phyloP scores from a whole-genome alignment of 2,797 vertebrate species.

The Steatocranus sp. region DNA sequence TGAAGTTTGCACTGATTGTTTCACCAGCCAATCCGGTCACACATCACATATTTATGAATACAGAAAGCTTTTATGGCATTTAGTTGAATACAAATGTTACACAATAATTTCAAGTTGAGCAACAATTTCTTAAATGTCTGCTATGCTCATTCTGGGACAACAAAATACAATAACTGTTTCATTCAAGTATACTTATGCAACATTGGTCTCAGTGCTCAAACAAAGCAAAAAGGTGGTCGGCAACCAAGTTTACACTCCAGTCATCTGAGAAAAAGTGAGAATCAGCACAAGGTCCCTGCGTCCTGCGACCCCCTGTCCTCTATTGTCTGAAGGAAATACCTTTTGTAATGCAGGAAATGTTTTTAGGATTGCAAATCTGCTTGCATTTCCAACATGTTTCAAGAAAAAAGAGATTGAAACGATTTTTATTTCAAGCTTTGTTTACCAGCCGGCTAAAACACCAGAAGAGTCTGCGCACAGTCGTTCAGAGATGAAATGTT shows the following conservation, averaged over 20 bases:
- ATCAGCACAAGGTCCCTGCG: neutral
- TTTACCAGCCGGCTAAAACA: neutral
- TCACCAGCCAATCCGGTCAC: neutral
- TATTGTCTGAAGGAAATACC: conserved; percentile 28
- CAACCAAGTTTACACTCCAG: neutral
- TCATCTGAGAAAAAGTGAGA: neutral
- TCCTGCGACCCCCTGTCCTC: neutral
- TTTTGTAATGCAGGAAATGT: conserved; percentile 34
- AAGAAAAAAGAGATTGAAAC: neutral
- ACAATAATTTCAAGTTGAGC: neutral
- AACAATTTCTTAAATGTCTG: neutral
- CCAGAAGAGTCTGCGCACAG: neutral
- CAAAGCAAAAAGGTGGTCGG: neutral
- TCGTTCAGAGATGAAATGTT: neutral
- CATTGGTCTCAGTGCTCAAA: neutral
- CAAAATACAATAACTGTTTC: neutral
- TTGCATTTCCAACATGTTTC: neutral
- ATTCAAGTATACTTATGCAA: neutral
- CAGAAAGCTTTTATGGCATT: neutral
- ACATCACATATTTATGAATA: neutral
- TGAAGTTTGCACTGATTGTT: neutral
- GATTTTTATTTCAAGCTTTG: neutral
- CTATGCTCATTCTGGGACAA: neutral
- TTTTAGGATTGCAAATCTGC: neutral
- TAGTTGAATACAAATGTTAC: neutral